Evolutionary conservation across 53 echinoderm and acorn worm genomes (phyloP).

Genomic region (Patiria pectinifera): DNA sequence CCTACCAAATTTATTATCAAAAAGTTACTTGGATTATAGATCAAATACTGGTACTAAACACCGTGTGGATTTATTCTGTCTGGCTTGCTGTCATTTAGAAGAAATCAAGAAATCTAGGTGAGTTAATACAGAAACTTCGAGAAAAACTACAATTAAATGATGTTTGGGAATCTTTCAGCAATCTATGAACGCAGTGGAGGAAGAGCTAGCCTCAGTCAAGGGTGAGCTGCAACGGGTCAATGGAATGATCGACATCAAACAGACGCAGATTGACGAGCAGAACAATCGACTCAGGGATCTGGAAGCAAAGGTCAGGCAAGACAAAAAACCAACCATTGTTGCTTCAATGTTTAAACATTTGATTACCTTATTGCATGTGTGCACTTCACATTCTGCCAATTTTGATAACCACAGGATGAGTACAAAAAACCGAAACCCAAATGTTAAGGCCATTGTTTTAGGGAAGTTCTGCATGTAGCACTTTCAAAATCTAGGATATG

Average conservation of each 20-base stretch:
- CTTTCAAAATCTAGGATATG: too few relatives aligned
- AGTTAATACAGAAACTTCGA: neutral
- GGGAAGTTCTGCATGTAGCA: too few relatives aligned
- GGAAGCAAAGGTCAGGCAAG: constrained; percentile 71
- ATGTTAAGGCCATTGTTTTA: too few relatives aligned
- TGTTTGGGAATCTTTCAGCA: constrained; percentile 53
- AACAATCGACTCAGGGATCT: constrained; percentile 69
- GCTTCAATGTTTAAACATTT: neutral
- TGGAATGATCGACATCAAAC: constrained; percentile 85
- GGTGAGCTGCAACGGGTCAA: constrained; percentile 81
- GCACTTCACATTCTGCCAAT: too few relatives aligned
- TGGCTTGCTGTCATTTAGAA: neutral
- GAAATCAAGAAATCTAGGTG: neutral
- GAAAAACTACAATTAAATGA: neutral
- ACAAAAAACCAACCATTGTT: neutral
- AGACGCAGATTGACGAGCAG: constrained; percentile 87
- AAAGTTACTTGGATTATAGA: too few relatives aligned
- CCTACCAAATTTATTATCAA: too few relatives aligned
- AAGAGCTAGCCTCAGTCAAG: constrained; percentile 84
- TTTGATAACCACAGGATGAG: too few relatives aligned
- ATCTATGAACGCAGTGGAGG: constrained; percentile 86
- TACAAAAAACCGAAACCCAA: too few relatives aligned
- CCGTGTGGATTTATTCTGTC: too few relatives aligned
- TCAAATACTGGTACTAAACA: too few relatives aligned
- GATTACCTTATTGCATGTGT: neutral